Base-by-base conservation (phyloP, 2,797 vertebrate genomes). In the Trematomus bernacchii region DNA sequence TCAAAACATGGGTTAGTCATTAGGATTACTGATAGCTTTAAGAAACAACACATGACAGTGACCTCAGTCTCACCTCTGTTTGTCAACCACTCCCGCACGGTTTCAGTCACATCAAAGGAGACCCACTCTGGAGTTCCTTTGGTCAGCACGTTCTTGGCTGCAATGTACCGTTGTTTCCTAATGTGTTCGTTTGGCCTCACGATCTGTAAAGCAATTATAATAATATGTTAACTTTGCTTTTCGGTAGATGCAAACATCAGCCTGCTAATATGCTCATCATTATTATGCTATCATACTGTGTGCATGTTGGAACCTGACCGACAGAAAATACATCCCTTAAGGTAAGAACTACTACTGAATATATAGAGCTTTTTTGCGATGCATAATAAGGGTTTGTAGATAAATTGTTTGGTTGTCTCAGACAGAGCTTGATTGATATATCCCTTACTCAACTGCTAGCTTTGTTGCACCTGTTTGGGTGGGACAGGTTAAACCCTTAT, bases 71-170 rank as follows among this genome's bases (percentile, higher is more conserved):
- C 82, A 98, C 97, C 97, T 96, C 96, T 94, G 89, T 96, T 94
- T 77, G 92, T 91, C 48, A 98, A 95, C 97, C 97, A 98, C 77
- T 98, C 96, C 0, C 95, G 94, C 83, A 98, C 97, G 0, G 97
- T 96, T 66, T 97, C 96, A 0, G 97, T 98, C 94, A 98, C 97
- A 3, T 98, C 97, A 0, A 98, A 98, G 65, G 97, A 96, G 71
- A 98, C 89, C 97, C 97, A 98, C 89, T 98, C 97, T 0, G 91
- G 73, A 0, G 95, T 94, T 72, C 97, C 97, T 87, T 93, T 93
- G 1, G 97, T 98, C 89, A 95, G 92, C 81, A 98, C 95, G 0
- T 96, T 97, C 90, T 96, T 97, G 89, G 97, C 96, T 11, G 93
- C 95, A 1, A 98, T 95, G 86, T 97, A 97, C 72, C 97, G 97